Evolutionary conservation across 2,797 vertebrate genomes (phyloP).

Genomic region (Gambelia wislizenii): DNA sequence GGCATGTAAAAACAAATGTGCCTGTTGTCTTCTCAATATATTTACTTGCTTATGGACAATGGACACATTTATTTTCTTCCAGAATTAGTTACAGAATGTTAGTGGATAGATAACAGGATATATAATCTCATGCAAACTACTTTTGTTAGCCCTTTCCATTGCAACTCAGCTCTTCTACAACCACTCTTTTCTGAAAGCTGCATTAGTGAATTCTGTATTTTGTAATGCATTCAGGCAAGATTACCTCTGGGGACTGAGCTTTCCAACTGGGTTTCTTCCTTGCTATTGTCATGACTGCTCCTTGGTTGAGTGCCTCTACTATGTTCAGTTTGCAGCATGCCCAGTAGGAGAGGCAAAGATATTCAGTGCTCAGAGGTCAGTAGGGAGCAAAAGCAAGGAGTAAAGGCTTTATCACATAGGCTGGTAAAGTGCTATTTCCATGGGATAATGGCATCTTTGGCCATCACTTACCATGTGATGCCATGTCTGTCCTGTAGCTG

Average conservation of each 20-base stretch:
- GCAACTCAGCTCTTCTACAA: not conserved
- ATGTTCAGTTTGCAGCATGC: not conserved
- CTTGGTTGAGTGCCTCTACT: not conserved
- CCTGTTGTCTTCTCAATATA: not conserved
- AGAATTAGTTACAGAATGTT: slow-evolving; percentile 8
- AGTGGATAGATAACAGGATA: not conserved
- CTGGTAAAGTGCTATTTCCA: no score
- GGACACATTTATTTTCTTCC: slow-evolving; percentile 4
- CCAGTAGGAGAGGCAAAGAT: not conserved
- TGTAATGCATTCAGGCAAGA: not conserved
- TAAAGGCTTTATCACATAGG: no score
- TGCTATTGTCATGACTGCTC: not conserved
- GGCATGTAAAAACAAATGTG: not conserved
- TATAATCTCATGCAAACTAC: slow-evolving; percentile 33
- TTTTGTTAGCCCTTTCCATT: not conserved
- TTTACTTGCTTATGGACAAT: not conserved
- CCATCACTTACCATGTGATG: no score
- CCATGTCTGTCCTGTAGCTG: no score
- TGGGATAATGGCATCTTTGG: no score
- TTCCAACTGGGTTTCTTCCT: not conserved
- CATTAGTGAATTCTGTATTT: not conserved
- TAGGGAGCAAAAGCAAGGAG: not conserved
- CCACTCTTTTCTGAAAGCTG: not conserved
- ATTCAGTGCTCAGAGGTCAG: not conserved
- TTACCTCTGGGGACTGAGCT: not conserved